Evolutionary conservation across 2,797 vertebrate genomes (phyloP), one percentile per base, ranked within the genome.

Genomic region (Melanotaenia boesemani): DNA sequence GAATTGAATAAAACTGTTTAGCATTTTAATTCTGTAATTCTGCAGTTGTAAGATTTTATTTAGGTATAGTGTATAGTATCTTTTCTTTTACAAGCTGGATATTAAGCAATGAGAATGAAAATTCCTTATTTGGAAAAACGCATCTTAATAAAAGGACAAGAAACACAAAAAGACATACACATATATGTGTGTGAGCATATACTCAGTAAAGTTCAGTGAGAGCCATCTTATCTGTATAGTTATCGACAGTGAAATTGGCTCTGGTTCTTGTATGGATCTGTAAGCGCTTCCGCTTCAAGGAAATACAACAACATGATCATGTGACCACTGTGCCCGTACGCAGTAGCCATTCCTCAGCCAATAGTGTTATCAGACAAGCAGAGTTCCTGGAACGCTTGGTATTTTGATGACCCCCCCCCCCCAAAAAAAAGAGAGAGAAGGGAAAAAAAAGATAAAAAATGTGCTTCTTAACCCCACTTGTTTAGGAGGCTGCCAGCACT

Each of bases 311-410:
- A 82, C 74, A 70, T 79, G 85, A 89, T 93, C 92, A 95, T 83
- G 85, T 94, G 94, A 94, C 91, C 67, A 67, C 41, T 30, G 71
- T 92, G 82, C 83, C 85, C 87, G 74, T 90, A 89, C 77, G 86
- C 89, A 85, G 81, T 79, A 91, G 91, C 87, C 93, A 87, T 91
- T 94, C 77, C 90, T 85, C 91, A 88, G 89, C 91, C 89, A 93
- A 93, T 81, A 86, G 91, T 87, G 84, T 91, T 88, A 88, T 91
- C 90, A 89, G 86, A 91, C 88, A 87, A 84, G 82, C 85, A 59
- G 79, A 79, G 81, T 85, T 91, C 87, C 91, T 86, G 85, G 89
- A 94, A 92, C 87, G 60, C 83, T 94, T 92, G 91, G 91, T 88
- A 93, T 93, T 93, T 92, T 82, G 39, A 88, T 85, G 90, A 93